Percentiles rank a stretch among this genome's conserved stretches.
phyloP scores from a whole-genome alignment of 1,140 invertebrate genomes.

The Papilio machaon region DNA sequence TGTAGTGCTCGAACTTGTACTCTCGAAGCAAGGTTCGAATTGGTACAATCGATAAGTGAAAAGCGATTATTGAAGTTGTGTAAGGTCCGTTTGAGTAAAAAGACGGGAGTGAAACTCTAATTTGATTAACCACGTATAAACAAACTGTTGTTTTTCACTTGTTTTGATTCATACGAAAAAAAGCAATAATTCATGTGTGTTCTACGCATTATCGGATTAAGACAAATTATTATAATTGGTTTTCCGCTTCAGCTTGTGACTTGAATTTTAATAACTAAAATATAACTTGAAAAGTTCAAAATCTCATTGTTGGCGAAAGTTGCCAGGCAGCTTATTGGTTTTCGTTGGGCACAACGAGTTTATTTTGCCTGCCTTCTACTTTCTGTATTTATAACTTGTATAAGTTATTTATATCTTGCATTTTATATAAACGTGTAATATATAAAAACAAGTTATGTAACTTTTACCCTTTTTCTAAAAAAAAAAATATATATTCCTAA shows the following conservation, averaged over 20 bases:
- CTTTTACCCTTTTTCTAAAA: too few species aligned
- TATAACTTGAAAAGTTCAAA: conserved; percentile 46
- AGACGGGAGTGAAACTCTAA: too few species aligned
- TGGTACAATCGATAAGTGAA: conserved; percentile 11
- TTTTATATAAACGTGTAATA: background rate
- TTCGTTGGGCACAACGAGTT: conserved; percentile 47
- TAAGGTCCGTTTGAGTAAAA: too few species aligned
- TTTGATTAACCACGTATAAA: too few species aligned
- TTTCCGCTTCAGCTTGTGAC: conserved; percentile 32
- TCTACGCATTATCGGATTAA: too few species aligned
- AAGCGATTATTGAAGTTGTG: conserved; percentile 11
- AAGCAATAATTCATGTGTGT: too few species aligned
- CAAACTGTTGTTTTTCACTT: too few species aligned
- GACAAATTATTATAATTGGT: too few species aligned
- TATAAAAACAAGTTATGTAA: too few species aligned
- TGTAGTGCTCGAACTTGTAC: conserved; percentile 42
- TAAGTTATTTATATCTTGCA: background rate
- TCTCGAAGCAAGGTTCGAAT: conserved; percentile 1
- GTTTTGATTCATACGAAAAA: too few species aligned
- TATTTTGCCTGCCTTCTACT: conserved; percentile 11
- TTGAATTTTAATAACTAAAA: conserved; percentile 38
- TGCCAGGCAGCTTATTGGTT: conserved; percentile 47
- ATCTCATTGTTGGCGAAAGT: conserved; percentile 51
- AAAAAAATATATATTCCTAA: too few species aligned
- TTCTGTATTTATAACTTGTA: background rate